Percentiles rank a stretch among this genome's conserved stretches.
These are phyloP conservation scores for Umimayanthus kanabou DNA, from an alignment of 92 coral and sea anemone genomes.

Conservation along the genomic window DNA sequence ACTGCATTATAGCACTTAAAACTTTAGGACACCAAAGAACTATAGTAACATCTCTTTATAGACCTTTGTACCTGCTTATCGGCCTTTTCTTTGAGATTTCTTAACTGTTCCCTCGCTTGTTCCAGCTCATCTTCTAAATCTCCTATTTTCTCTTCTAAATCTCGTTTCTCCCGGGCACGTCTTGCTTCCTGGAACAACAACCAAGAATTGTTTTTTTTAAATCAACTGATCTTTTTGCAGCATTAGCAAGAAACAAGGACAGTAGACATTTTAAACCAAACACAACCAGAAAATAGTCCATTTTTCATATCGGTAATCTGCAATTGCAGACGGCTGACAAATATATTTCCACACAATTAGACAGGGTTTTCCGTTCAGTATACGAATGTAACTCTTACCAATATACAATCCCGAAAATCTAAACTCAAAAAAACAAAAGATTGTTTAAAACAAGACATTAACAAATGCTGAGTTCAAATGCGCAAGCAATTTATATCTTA, in stretches of 20 bases:
- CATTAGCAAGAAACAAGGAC: neutral
- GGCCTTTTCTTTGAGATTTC: constrained; percentile 47
- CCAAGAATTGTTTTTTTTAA: neutral
- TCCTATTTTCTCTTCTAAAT: constrained; percentile 60
- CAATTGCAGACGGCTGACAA: neutral
- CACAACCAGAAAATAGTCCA: neutral
- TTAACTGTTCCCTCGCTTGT: constrained; percentile 50
- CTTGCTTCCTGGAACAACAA: constrained; percentile 60
- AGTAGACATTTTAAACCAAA: neutral
- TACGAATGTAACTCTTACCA: neutral
- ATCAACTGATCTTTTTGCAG: neutral
- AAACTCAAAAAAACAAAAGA: neutral
- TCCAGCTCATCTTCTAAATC: constrained; percentile 77
- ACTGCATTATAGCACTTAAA: neutral
- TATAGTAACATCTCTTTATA: neutral
- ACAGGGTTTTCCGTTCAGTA: neutral
- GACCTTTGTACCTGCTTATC: constrained; percentile 44
- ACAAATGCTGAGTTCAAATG: neutral
- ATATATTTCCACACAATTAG: too few relatives aligned
- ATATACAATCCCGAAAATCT: too few relatives aligned
- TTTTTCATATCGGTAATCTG: neutral
- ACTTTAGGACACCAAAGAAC: neutral
- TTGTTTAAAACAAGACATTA: too few relatives aligned
- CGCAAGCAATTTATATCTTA: neutral
- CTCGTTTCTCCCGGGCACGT: constrained; percentile 62